phyloP scores from a whole-genome alignment of 2,888 invertebrate species.

The Dasysyrphus tricinctus region DNA sequence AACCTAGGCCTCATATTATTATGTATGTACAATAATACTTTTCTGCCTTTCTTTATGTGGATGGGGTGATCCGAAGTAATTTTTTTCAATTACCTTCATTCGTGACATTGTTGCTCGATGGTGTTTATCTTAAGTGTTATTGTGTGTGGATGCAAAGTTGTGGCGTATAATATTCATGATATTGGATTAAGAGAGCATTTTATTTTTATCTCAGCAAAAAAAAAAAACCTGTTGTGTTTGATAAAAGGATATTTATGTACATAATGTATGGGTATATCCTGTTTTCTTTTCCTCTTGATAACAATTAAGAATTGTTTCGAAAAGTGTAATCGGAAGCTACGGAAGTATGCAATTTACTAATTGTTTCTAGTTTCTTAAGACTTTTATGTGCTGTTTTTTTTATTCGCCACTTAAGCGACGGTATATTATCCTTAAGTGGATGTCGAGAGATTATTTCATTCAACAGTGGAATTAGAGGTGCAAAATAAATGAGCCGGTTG shows the following conservation, averaged over 20 bases:
- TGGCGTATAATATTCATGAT: conserved; percentile 20
- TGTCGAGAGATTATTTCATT: not conserved
- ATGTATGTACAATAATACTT: conserved; percentile 37
- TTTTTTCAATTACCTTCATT: conserved; percentile 56
- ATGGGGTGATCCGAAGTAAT: conserved; percentile 38
- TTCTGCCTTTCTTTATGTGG: not conserved
- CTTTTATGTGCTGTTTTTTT: too few relatives aligned
- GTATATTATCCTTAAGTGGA: not conserved
- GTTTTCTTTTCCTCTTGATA: not conserved
- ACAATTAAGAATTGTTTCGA: not conserved
- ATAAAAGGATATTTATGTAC: not conserved
- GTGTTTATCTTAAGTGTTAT: conserved; percentile 28
- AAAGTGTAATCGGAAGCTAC: not conserved
- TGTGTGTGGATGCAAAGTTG: conserved; percentile 26
- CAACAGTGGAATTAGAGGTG: not conserved
- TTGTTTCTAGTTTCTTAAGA: not conserved
- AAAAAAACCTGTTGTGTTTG: not conserved
- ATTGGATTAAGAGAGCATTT: conserved; percentile 35
- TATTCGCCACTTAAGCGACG: not conserved
- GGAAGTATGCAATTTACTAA: conserved; percentile 11
- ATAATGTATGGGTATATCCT: not conserved
- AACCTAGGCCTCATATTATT: conserved; percentile 29
- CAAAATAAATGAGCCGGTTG: not conserved
- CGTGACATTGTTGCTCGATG: conserved; percentile 14
- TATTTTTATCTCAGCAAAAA: not conserved